Percentiles rank a stretch among this genome's conserved stretches.
These are phyloP conservation scores for Dryoscopus gambensis DNA, from an alignment of 2,113 vertebrate species.

Conservation along the genomic window DNA sequence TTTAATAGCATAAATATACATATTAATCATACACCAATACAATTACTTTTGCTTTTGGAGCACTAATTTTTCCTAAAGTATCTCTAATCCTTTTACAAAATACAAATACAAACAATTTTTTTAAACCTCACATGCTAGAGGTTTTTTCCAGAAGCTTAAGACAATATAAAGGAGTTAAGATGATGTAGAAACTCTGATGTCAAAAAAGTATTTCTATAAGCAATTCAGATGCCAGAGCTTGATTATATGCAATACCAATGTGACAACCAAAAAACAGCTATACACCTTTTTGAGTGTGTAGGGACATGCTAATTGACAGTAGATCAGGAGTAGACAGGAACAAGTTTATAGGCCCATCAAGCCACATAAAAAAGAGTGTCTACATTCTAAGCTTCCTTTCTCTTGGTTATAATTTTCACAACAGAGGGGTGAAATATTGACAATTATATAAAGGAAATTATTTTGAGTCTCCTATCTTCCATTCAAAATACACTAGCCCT, in stretches of 20 bases:
- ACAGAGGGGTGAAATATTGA: neutral
- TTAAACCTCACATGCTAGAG: neutral
- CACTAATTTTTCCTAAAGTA: neutral
- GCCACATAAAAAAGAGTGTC: neutral
- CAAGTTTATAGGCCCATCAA: neutral
- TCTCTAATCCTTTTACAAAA: neutral
- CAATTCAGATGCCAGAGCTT: neutral
- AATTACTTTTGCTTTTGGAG: neutral
- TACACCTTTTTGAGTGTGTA: neutral
- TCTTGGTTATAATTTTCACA: neutral
- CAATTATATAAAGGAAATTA: neutral
- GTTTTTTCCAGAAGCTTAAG: neutral
- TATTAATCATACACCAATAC: neutral
- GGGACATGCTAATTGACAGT: neutral
- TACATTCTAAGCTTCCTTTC: neutral
- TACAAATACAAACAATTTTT: neutral
- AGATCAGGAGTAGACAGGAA: too few relatives aligned
- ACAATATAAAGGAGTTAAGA: neutral
- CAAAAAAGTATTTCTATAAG: neutral
- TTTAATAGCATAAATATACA: neutral
- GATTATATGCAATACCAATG: neutral
- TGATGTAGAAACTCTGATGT: neutral
- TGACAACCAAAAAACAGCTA: neutral
- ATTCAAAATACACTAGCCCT: neutral
- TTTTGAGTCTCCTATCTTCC: neutral